Conservation (phyloP, 2,888 invertebrate genomes). For the Dryomyza anilis region DNA sequence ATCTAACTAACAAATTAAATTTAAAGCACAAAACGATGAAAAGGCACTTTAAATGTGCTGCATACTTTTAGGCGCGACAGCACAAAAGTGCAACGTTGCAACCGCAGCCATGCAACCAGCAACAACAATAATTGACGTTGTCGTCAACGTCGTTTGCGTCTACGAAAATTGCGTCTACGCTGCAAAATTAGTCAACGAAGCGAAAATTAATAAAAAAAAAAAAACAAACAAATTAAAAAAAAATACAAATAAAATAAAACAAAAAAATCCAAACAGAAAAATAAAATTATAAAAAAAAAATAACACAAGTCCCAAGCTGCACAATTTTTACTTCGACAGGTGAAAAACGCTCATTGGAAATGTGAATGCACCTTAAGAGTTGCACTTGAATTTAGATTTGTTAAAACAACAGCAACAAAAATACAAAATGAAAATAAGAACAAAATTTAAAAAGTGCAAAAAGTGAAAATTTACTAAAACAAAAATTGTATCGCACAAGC, state of each 20-base stretch:
- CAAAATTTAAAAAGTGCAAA: neutral
- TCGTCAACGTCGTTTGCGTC: constrained; percentile 7
- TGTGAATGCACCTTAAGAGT: constrained; percentile 23
- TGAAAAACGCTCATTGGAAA: constrained; percentile 16
- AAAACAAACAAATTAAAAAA: neutral
- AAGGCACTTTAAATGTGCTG: neutral
- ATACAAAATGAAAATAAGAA: neutral
- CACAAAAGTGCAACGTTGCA: constrained; percentile 32
- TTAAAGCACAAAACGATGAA: neutral
- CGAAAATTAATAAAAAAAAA: constrained; percentile 12
- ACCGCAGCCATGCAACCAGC: constrained; percentile 13
- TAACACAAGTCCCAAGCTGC: too few relatives aligned
- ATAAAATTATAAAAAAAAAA: too few relatives aligned
- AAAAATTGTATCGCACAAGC: constrained; percentile 11
- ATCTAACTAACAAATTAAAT: constrained; percentile 16
- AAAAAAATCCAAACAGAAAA: constrained; percentile 1
- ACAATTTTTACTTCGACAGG: too few relatives aligned
- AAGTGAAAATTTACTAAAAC: constrained; percentile 4
- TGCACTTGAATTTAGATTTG: constrained; percentile 18
- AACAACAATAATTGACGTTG: too few relatives aligned
- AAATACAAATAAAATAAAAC: neutral
- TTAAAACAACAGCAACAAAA: neutral
- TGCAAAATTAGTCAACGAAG: constrained; percentile 18
- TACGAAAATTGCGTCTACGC: constrained; percentile 21
- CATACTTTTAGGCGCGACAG: neutral